Conservation (phyloP, 2,888 invertebrate genomes). For the Molorchus minor region DNA sequence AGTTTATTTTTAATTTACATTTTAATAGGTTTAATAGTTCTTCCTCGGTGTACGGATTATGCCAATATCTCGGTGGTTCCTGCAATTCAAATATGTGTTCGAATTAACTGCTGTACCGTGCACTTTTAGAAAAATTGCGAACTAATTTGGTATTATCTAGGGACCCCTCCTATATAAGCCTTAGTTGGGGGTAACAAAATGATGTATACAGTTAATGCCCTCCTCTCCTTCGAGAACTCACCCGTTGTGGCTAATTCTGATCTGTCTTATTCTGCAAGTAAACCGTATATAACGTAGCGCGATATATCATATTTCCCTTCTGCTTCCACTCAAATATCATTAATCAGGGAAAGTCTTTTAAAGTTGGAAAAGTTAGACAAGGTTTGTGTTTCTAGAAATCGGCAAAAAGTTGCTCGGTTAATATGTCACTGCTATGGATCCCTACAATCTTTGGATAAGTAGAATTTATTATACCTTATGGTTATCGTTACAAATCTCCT, state of each 20-base stretch:
- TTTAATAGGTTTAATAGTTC: too few relatives aligned
- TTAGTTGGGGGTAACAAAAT: background rate
- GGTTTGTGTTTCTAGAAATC: slow-evolving; percentile 3
- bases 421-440: too few relatives aligned
- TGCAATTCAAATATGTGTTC: too few relatives aligned
- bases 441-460: too few relatives aligned
- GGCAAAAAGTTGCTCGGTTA: slow-evolving; percentile 16
- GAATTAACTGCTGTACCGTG: too few relatives aligned
- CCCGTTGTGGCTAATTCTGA: background rate
- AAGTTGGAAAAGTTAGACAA: slow-evolving; percentile 18
- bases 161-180: slow-evolving; percentile 1
- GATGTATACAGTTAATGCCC: slow-evolving; percentile 7
- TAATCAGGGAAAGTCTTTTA: slow-evolving; percentile 14
- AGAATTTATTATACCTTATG: too few relatives aligned
- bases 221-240: background rate
- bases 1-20: too few relatives aligned
- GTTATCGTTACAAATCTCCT: too few relatives aligned
- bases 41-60: too few relatives aligned
- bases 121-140: background rate
- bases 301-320: slow-evolving; percentile 21
- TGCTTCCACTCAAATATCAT: slow-evolving; percentile 16
- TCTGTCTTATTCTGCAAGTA: slow-evolving; percentile 4
- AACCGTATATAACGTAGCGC: slow-evolving; percentile 1
- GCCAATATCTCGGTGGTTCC: too few relatives aligned
- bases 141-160: background rate